phyloP scores from a whole-genome alignment of 1,140 invertebrate genomes.

The Eueides isabella region DNA sequence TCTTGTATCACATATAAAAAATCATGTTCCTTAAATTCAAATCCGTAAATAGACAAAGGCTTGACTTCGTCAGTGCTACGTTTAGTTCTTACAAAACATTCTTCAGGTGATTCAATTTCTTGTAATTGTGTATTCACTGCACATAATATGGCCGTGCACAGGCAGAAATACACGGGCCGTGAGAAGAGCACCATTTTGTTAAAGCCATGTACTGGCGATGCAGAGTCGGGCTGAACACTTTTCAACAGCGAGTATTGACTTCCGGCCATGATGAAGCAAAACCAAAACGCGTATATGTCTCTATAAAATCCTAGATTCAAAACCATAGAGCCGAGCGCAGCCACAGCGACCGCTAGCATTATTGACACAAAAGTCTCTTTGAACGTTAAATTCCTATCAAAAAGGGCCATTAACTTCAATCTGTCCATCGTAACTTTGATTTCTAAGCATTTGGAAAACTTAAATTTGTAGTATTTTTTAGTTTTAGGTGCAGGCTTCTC shows the following conservation, averaged over 20 bases:
- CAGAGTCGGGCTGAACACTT: conserved; percentile 99
- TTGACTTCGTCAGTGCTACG: conserved; percentile 57
- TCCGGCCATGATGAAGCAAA: conserved; percentile 98
- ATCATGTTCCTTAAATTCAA: conserved; percentile 87
- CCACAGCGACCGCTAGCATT: conserved; percentile 92
- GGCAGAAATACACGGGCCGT: conserved; percentile 97
- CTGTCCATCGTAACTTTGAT: conserved; percentile 95
- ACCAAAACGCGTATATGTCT: conserved; percentile 96
- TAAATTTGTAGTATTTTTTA: conserved; percentile 94
- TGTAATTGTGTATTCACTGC: conserved; percentile 84
- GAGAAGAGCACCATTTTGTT: conserved; percentile 97
- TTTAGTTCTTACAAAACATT: conserved; percentile 45
- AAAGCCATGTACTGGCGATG: conserved; percentile 98
- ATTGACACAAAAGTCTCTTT: conserved; percentile 93
- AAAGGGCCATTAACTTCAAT: conserved; percentile 93
- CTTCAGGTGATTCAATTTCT: conserved; percentile 57
- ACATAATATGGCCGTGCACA: conserved; percentile 90
- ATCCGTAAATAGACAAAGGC: conserved; percentile 88
- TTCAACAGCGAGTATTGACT: conserved; percentile 99
- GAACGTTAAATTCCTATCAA: conserved; percentile 95
- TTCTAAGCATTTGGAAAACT: conserved; percentile 86
- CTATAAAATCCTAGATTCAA: conserved; percentile 93
- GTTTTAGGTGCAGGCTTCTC: conserved; percentile 76
- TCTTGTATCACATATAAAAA: conserved; percentile 88
- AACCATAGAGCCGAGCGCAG: conserved; percentile 92